Evolutionary conservation across 2,888 invertebrate species (phyloP).

Genomic region (Liopterus haemorrhoidalis): DNA sequence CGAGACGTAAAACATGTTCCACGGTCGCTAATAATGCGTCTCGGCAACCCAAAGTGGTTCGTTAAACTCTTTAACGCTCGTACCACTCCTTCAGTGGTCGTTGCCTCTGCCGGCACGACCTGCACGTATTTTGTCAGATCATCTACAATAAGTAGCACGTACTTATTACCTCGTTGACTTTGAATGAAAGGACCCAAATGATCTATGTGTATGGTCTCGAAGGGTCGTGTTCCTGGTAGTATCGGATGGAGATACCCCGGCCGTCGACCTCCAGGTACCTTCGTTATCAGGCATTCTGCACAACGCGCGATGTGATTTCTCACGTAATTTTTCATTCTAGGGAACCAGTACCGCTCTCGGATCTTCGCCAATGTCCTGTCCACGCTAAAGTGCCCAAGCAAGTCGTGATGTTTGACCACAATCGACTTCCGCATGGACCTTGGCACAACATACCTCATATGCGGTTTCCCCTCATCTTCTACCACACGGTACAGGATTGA

Average conservation of each 20-base stretch:
- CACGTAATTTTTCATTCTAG: slow-evolving; percentile 37
- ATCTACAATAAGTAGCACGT: too few species aligned
- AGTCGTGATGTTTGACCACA: slow-evolving; percentile 23
- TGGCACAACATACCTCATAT: too few species aligned
- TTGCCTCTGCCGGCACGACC: too few species aligned
- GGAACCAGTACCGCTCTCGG: slow-evolving; percentile 25
- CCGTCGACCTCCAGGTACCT: slow-evolving; percentile 31
- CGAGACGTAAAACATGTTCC: too few species aligned
- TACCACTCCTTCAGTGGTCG: too few species aligned
- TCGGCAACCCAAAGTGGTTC: too few species aligned
- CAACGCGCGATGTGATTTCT: slow-evolving; percentile 40
- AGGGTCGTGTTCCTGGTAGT: slow-evolving; percentile 38
- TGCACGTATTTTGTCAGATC: too few species aligned
- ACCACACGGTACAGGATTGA: too few species aligned
- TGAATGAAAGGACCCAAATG: slow-evolving; percentile 42
- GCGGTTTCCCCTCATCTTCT: too few species aligned
- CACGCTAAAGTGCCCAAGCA: slow-evolving; percentile 24
- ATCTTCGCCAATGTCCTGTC: slow-evolving; percentile 23
- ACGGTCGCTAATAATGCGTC: too few species aligned
- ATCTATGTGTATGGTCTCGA: slow-evolving; percentile 42
- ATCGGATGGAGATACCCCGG: slow-evolving; percentile 40
- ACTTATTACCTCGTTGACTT: too few species aligned
- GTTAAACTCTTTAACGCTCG: too few species aligned
- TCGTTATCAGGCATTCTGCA: slow-evolving; percentile 38
- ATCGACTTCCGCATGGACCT: slow-evolving; percentile 18